Base-by-base conservation (phyloP, 2,113 vertebrate genomes). In the Ibidorhyncha struthersii region DNA sequence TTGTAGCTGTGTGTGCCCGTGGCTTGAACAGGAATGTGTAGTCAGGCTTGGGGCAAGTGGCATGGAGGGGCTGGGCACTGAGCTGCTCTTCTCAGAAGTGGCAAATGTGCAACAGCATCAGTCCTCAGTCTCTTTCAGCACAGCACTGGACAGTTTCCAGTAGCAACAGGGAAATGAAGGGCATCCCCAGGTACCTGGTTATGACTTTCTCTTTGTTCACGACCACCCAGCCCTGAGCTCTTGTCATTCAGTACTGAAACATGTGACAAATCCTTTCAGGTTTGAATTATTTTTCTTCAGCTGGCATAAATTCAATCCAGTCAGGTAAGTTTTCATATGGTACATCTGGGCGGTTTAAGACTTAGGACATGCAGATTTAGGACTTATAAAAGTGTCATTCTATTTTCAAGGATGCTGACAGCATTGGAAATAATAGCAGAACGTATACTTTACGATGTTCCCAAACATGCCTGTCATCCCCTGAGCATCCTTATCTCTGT, bases 1-100 rank as follows among this genome's bases (percentile, higher is more conserved):
- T 56, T 80, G 47, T 34, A 71, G 87, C 23, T 32, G 17, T 17
- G 41, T 38, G 62, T 38, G 5, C 32, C 18, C 8, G 1, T 52
- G 30, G 36, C 32, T 66, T 8, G 9, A 30, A 40, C 1, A 3
- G 70, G 70, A 67, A 41, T 52, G 32, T 0, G 0, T 38, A 17
- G 38, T 4, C 1, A 8, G 34, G 17, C 0, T 2, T 40, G 38
- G 30, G 66, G 19, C 8, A 17, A 26, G 36, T 5, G 61, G 38
- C 10, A 12, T 0, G 6, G 77, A 58, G 55, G 17, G 66, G 38
- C 7, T 45, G 47, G 58, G 53, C 30, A 2, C 17, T 4, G 12
- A 58, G 53, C 82, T 43, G 43, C 72, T 21, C 7, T 32, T 49
- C 22, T 63, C 26, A 2, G 16, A 29, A 50, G n/a, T 9, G 62